These are phyloP conservation scores for Strigops habroptila DNA, from an alignment of 2,113 vertebrate species.

Conservation along the genomic window DNA sequence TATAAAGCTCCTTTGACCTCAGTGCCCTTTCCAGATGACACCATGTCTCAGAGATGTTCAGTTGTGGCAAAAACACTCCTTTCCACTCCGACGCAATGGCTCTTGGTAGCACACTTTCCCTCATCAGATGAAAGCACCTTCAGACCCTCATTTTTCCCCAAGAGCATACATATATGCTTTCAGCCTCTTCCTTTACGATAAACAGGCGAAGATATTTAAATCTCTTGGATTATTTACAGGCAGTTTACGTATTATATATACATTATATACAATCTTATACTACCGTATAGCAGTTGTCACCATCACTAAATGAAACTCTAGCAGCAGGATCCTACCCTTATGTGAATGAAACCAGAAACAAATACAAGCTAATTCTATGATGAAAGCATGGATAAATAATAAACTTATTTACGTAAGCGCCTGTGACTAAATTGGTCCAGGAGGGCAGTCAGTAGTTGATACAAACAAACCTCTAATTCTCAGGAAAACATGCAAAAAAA, in stretches of 20 bases:
- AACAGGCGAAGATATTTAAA: background rate
- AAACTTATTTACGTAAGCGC: background rate
- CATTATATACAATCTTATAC: background rate
- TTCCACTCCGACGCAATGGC: background rate
- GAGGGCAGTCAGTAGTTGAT: background rate
- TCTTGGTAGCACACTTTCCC: background rate
- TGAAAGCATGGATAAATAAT: background rate
- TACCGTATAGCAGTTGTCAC: background rate
- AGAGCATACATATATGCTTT: background rate
- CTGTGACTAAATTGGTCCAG: background rate
- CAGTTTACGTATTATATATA: too few species aligned
- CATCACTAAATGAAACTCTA: background rate
- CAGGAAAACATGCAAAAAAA: background rate
- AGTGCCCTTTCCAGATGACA: background rate
- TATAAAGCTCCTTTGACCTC: background rate
- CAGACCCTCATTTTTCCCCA: background rate
- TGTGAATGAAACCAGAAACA: background rate
- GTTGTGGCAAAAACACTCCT: background rate
- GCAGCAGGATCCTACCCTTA: background rate
- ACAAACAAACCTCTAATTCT: background rate
- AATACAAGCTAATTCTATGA: background rate
- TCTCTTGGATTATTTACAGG: background rate
- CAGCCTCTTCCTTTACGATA: background rate
- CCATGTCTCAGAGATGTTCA: background rate
- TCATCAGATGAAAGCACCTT: background rate